These are phyloP conservation scores for Pterobdella sp. DNA, from an alignment of 2,888 invertebrate genomes.

Conservation along the genomic window DNA sequence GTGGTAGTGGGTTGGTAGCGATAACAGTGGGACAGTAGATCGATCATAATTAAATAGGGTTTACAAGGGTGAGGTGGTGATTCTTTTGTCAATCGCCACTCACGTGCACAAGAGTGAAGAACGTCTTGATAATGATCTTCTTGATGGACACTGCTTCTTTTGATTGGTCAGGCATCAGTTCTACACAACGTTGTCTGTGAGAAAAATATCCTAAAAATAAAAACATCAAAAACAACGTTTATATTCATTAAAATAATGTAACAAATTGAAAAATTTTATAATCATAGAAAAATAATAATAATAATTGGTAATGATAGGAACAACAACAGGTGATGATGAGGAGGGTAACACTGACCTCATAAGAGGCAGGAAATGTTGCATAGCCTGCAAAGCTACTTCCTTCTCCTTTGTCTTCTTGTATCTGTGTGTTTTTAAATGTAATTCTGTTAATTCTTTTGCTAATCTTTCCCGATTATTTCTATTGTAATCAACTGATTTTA, in stretches of 20 bases:
- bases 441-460: not conserved
- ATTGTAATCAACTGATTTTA: too few species aligned
- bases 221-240: too few species aligned
- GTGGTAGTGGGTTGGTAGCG: not conserved
- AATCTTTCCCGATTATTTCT: too few species aligned
- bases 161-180: slow-evolving; percentile 71
- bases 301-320: not conserved
- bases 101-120: slow-evolving; percentile 78
- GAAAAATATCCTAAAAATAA: too few species aligned
- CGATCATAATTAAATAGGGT: slow-evolving; percentile 41
- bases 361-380: slow-evolving; percentile 85
- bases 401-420: slow-evolving; percentile 81
- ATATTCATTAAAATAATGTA: too few species aligned
- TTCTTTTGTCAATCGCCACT: not conserved
- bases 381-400: slow-evolving; percentile 81
- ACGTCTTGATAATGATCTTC: slow-evolving; percentile 85
- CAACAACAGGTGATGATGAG: not conserved
- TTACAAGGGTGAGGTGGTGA: not conserved
- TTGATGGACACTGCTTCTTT: slow-evolving; percentile 82
- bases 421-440: slow-evolving; percentile 56
- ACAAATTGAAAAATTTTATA: not conserved
- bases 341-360: slow-evolving; percentile 54
- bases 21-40: not conserved
- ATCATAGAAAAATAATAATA: not conserved
- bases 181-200: slow-evolving; percentile 57